Conservation (phyloP, 2,888 invertebrate genomes). For the Plebejus anna region DNA sequence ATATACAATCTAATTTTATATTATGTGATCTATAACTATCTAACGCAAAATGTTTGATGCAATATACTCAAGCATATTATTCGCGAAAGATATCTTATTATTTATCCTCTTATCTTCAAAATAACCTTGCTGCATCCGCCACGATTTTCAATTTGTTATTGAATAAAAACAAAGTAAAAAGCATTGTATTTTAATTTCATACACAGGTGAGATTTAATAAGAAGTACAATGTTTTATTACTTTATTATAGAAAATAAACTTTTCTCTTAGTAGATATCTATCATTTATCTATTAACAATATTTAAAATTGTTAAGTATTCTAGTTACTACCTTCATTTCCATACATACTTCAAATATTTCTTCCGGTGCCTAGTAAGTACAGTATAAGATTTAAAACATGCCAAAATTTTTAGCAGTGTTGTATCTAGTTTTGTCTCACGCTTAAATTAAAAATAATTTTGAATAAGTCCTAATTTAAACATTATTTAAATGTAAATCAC, state of each 20-base stretch:
- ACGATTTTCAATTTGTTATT: background rate
- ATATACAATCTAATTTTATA: background rate
- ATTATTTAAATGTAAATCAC: background rate
- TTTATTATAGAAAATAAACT: no score
- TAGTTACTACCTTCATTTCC: background rate
- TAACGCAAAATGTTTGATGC: background rate
- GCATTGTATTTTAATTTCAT: background rate
- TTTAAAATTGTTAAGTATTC: no score
- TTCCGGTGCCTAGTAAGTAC: background rate
- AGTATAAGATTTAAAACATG: background rate
- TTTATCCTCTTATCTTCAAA: constrained; percentile 20
- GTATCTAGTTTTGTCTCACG: background rate
- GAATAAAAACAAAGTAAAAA: background rate
- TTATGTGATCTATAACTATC: background rate
- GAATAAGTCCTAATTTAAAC: background rate
- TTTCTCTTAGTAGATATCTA: background rate
- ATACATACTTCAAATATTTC: background rate
- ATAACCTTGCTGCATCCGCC: constrained; percentile 12
- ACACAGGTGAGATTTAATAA: background rate
- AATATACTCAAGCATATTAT: background rate
- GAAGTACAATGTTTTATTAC: background rate
- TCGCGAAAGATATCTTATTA: constrained; percentile 4
- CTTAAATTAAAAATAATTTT: no score
- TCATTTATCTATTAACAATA: no score
- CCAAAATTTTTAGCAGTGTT: background rate